Percentiles rank a stretch among this genome's conserved stretches.
These are phyloP conservation scores for Papilio dardanus DNA, from an alignment of 1,140 invertebrate genomes.

Conservation along the genomic window DNA sequence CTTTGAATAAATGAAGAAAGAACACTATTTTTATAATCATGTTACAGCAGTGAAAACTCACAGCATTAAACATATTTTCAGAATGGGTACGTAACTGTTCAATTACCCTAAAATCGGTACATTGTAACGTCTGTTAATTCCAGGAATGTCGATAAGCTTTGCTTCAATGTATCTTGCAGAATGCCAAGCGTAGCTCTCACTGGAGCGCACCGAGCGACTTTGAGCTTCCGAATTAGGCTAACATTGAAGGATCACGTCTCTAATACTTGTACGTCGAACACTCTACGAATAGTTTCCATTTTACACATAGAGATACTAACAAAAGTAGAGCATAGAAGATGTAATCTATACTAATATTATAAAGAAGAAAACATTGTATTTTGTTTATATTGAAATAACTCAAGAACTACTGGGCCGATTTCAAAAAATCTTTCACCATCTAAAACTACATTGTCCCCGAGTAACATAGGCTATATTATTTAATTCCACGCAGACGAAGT, in stretches of 20 bases:
- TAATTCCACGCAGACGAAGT: no score
- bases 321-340: not conserved
- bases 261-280: not conserved
- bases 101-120: not conserved
- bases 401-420: no score
- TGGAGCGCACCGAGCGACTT: not conserved
- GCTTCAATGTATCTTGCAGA: not conserved
- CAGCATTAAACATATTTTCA: no score
- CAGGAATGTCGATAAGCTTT: not conserved
- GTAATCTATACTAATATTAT: no score
- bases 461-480: no score
- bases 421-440: no score
- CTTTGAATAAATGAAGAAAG: no score
- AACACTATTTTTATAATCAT: no score
- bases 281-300: not conserved
- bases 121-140: not conserved
- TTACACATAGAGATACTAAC: not conserved
- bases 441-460: no score
- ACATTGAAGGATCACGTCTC: not conserved
- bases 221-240: slow-evolving; percentile 2
- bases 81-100: not conserved
- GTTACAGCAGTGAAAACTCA: no score
- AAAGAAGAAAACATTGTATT: no score
- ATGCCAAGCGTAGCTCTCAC: not conserved
- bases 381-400: no score